Conservation (phyloP, 2,797 vertebrate genomes). For the Cygnus olor region DNA sequence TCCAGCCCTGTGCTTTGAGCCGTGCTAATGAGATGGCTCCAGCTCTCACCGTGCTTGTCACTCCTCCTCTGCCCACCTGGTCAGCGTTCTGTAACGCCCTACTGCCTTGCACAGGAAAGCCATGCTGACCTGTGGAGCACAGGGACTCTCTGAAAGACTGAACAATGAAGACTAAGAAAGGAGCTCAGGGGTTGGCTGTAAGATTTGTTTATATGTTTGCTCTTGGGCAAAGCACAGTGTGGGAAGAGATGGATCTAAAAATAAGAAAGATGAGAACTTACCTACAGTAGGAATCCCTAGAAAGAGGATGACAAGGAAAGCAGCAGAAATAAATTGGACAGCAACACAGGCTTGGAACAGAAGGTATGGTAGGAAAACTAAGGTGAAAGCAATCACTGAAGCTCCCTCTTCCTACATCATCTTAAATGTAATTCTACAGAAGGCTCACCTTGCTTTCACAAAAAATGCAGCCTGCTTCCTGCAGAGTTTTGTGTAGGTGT, state of each 20-base stretch:
- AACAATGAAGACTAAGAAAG: background rate
- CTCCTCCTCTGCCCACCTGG: background rate
- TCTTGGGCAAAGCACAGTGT: background rate
- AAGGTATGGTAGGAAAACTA: background rate
- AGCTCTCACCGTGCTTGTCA: background rate
- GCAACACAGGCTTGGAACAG: conserved; percentile 4
- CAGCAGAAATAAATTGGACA: conserved; percentile 17
- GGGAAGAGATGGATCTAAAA: conserved; percentile 36
- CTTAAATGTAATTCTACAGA: background rate
- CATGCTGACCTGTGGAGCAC: background rate
- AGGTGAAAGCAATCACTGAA: background rate
- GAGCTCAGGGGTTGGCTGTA: background rate
- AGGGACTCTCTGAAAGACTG: background rate
- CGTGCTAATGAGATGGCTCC: background rate
- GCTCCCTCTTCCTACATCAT: conserved; percentile 23
- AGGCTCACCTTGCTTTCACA: conserved; percentile 48
- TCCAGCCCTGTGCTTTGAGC: background rate
- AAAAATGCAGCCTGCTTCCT: background rate
- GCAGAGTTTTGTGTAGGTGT: conserved; percentile 28
- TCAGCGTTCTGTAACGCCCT: background rate
- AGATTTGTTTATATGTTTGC: conserved; percentile 8
- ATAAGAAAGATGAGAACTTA: background rate
- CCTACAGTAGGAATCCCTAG: background rate
- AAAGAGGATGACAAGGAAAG: conserved; percentile 6
- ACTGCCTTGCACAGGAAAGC: background rate